A percentile compares a stretch with the other conserved stretches of the same genome.
Conservation (phyloP, 2,888 invertebrate species). For the Drosophila basisetae region DNA sequence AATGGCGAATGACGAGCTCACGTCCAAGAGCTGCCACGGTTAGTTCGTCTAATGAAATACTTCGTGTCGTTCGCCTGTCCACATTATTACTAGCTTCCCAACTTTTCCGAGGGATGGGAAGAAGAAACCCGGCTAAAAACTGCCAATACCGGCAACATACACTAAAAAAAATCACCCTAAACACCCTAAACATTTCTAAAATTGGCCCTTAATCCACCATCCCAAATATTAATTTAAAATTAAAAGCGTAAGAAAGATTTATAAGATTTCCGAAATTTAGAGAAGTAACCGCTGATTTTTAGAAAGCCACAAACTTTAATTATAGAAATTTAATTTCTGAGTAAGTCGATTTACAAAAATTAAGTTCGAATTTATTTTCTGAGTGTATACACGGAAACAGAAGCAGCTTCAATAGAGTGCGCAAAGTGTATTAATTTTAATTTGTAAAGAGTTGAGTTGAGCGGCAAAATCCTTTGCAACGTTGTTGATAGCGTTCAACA, state of each 20-base stretch:
- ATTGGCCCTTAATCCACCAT: not conserved
- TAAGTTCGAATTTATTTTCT: not conserved
- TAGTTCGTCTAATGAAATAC: slow-evolving; percentile 70
- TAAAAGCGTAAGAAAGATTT: not conserved
- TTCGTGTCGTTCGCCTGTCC: slow-evolving; percentile 75
- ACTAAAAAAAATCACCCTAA: not conserved
- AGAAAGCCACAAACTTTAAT: not conserved
- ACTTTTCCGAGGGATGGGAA: slow-evolving; percentile 58
- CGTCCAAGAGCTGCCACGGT: slow-evolving; percentile 24
- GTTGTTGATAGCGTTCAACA: slow-evolving; percentile 21
- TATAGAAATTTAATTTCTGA: not conserved
- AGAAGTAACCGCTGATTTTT: not conserved
- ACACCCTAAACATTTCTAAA: not conserved
- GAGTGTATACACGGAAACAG: slow-evolving; percentile 10
- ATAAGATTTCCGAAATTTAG: not conserved
- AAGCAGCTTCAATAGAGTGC: slow-evolving; percentile 36
- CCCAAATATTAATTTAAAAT: not conserved
- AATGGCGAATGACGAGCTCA: slow-evolving; percentile 15
- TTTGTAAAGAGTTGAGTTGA: slow-evolving; percentile 36
- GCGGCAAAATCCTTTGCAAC: slow-evolving; percentile 12
- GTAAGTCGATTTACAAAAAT: not conserved
- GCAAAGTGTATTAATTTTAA: slow-evolving; percentile 72
- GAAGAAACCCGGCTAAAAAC: slow-evolving; percentile 30
- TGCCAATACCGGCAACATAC: slow-evolving; percentile 27
- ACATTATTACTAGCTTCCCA: slow-evolving; percentile 76